Base-by-base conservation (phyloP, 2,888 invertebrate genomes). In the Hylaea fasciaria region DNA sequence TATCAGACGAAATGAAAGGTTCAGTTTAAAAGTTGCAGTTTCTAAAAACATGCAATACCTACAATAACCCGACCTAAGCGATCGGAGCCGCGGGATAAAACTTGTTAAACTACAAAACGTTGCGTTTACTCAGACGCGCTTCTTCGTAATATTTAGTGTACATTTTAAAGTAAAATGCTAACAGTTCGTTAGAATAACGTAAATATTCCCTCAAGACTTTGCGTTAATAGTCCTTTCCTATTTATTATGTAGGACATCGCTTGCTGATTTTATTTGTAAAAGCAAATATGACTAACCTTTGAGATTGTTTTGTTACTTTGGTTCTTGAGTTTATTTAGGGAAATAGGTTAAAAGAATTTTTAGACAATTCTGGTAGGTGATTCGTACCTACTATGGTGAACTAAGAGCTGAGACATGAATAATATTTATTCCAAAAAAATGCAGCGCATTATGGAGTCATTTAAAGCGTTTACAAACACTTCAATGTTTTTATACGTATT, bases 181-280 rank as follows among this genome's bases (percentile, higher is more conserved):
- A 57, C 57, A 56, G 63, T 66, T 61, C 46, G 57, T 66, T 63
- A 58, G 58, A 53, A 60, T 55, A 55, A 57, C 41, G 59, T 59
- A 59, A 59, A 59, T 59, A 65, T 56, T 61, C 40, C 39, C 48
- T 40, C 16, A 58, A 63, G 55, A 48, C 37, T 52, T 35, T 35
- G 32, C 32, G 45, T 29, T 41, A 50, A 29, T 47, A 45, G 39
- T 47, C 41, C 41, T 48, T 41, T 51, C 29, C 10, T 43, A 41
- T 57, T 52, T 52, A 57, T 52, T 47, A 53, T 44, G 11, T 35
- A 48, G 47, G 16, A 49, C 11, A 14, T 49, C 0, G 14, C 11
- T 28, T 14, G 3, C 22, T 8, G 28, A 40, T 14, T 41, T 50
- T 40, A 28, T 50, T 29, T 40, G 29, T 28, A 11, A 14, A 40